Percentiles rank a stretch among this genome's conserved stretches.
Evolutionary conservation across 2,797 vertebrate genomes (phyloP).

Genomic region (Falco biarmicus): DNA sequence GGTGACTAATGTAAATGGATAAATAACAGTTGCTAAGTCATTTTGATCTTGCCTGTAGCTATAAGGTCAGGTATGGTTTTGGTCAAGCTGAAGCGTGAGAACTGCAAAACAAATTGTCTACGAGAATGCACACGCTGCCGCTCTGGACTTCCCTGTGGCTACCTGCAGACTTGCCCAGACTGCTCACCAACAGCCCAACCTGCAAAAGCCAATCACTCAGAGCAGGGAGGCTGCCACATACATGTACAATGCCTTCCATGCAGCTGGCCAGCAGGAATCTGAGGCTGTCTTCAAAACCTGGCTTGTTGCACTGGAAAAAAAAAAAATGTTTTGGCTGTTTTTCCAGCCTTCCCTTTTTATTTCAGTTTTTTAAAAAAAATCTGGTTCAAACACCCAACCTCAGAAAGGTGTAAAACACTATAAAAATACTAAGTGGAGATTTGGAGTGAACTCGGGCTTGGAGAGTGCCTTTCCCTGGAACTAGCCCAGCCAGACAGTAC

Average conservation of each 20-base stretch:
- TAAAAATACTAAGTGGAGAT: neutral
- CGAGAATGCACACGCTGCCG: accelerated
- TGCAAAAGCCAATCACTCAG: no score
- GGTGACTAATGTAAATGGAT: neutral
- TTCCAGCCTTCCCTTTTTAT: neutral
- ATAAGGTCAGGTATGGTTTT: neutral
- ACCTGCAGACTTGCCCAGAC: neutral
- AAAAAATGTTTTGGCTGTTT: neutral
- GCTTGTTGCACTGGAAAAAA: neutral
- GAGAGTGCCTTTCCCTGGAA: neutral
- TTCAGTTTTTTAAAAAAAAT: neutral
- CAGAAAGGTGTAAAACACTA: neutral
- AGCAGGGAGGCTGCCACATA: neutral
- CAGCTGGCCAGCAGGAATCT: neutral
- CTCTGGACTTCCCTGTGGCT: neutral
- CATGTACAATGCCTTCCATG: accelerated
- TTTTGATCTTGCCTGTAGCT: neutral
- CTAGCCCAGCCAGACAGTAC: neutral
- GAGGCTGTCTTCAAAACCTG: neutral
- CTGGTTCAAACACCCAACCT: neutral
- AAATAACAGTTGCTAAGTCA: neutral
- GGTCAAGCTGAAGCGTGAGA: neutral
- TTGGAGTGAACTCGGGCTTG: neutral
- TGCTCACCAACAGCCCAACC: accelerated
- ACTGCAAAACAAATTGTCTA: neutral